A percentile compares a stretch with the other conserved stretches of the same genome.
Conservation (phyloP, 2,113 vertebrate species). For the Brachionichthys hirsutus region DNA sequence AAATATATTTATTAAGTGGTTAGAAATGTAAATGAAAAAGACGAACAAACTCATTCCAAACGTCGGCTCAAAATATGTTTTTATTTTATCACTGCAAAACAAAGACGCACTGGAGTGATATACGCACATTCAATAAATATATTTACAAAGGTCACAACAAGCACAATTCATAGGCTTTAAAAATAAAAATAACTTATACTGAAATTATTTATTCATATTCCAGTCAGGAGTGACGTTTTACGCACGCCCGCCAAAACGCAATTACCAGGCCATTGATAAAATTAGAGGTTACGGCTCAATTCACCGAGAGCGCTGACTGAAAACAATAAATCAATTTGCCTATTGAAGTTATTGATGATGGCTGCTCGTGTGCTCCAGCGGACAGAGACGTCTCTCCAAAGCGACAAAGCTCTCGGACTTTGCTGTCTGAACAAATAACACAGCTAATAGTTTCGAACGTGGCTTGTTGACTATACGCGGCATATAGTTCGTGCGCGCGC, state of each 20-base stretch:
- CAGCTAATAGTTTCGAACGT: conserved; percentile 25
- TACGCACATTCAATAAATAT: neutral
- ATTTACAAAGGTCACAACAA: conserved; percentile 14
- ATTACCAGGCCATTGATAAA: conserved; percentile 19
- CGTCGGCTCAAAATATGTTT: too few species aligned
- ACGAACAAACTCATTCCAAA: too few species aligned
- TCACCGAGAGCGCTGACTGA: neutral
- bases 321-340: conserved; percentile 23
- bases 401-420: neutral
- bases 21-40: too few species aligned
- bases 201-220: conserved; percentile 21
- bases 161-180: neutral
- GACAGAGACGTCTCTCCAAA: neutral
- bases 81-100: too few species aligned
- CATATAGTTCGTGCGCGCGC: conserved; percentile 7
- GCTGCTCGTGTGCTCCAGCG: neutral
- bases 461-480: conserved; percentile 17
- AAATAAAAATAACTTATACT: neutral
- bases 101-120: too few species aligned
- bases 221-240: neutral
- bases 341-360: neutral
- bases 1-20: too few species aligned
- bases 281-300: conserved; percentile 17
- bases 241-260: conserved; percentile 2
- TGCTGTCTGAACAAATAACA: conserved; percentile 21